Base-by-base conservation (phyloP, 53 echinoderm and acorn worm species). In the Hippasteria phrygiana region DNA sequence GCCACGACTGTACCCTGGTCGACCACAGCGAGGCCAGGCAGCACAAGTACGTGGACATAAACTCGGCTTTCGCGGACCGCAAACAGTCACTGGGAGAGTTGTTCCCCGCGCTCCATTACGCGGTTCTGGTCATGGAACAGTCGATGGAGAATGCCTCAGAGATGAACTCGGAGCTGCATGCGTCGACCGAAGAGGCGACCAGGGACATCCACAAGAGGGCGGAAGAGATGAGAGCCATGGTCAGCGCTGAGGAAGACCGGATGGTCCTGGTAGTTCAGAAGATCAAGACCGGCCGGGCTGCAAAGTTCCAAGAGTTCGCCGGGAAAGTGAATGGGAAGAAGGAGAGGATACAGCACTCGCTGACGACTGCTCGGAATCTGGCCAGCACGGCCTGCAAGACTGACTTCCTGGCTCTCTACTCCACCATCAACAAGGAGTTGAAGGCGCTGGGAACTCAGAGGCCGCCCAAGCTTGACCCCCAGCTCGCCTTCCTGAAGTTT, bases 1-100 rank as follows among this genome's bases (percentile, higher is more conserved):
- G 94, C 71, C 88, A 85, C 12, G 94, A 94, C 51, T 94, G 94
- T 37, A 91, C 89, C 13, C 46, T 91, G 16, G 88, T 88, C 24
- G 88, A 91, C 48, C 94, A 91, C 88, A 91, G 75, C 78, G 46
- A 67, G n/a, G 55, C 73, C 55, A 70, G 48, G 47, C 28, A 69
- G 14, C 90, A 90, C 74, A 80, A 43, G 50, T 56, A 20, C 41
- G 59, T 81, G 17, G 81, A 90, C 56, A 81, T 56, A 32, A 81
- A 73, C 43, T 33, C 55, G 16, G 81, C 81, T 29, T 71, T 80
- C 39, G 71, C 81, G 14, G 90, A 90, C 8, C 90, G 90, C 9
- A 43, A 72, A 29, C 90, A 73, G 73, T 43, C 80, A 32, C 42
- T 90, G 31, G 90, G 55, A 2, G 81, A 80, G 35, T 22, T 84